Base-by-base conservation (phyloP, 2,797 vertebrate species). In the Muscicapa striata region DNA sequence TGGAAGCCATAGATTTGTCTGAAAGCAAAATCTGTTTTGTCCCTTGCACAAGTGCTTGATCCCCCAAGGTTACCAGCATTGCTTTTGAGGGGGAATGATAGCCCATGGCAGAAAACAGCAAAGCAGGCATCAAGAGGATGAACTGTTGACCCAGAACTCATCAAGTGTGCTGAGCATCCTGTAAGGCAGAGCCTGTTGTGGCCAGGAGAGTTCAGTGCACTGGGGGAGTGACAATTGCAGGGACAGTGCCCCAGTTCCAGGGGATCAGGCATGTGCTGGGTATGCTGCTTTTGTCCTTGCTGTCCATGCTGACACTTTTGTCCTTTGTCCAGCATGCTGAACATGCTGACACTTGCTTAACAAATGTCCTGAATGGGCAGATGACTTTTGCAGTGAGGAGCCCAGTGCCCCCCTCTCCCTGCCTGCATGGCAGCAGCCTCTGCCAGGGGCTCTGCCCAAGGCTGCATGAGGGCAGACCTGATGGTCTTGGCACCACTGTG, bases 191-290 rank as follows among this genome's bases (percentile, higher is more conserved):
- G 67, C 45, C 29, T 5, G 13, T 8, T 3, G 2, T 45, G 34
- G 26, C 43, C 1, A 1, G 19, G 15, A 41, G 3, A 64, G 38
- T 23, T 51, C 45, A 34, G 46, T 4, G 62, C 67, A 5, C 6
- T 1, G 5, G 5, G 13, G 18, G 30, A 21, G 0, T 22, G 63
- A 41, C 32, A 36, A 4, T 1, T 7, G 36, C 19, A 22, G 58
- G 67, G 41, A 36, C 2, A 3, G 36, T 15, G 70, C 2, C 23
- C 41, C 27, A 8, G 43, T 26, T 38, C 32, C 4, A 8, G 29
- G 26, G 79, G 30, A 19, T 40, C 36, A 18, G 54, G 11, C 6
- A 21, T 3, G 1, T 27, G 15, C 29, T 63, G 52, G 46, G 68
- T 64, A 55, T 6, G 23, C 32, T 69, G 83, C 38, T 64, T 58